These are phyloP conservation scores for Tachina grossa DNA, from an alignment of 2,888 invertebrate genomes.

Conservation along the genomic window DNA sequence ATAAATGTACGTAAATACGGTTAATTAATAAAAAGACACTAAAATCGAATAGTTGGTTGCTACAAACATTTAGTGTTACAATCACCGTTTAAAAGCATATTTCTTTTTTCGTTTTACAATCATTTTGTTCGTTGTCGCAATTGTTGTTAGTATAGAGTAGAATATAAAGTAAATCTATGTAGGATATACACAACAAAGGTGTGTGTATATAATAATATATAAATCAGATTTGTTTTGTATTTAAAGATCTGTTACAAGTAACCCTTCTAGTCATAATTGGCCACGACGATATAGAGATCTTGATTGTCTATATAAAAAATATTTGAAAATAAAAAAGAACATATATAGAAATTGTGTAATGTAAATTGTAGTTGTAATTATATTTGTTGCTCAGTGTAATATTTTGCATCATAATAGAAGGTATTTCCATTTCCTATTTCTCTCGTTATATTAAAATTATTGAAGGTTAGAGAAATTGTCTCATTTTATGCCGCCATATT, in stretches of 20 bases:
- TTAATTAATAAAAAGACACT: conserved; percentile 64
- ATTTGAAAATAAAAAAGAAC: conserved; percentile 60
- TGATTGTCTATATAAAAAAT: conserved; percentile 79
- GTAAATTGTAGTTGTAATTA: conserved; percentile 49
- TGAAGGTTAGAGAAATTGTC: too few species aligned
- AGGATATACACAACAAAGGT: conserved; percentile 45
- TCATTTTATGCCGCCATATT: too few species aligned
- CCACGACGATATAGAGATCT: conserved; percentile 82
- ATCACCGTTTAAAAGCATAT: conserved; percentile 70
- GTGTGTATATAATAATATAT: conserved; percentile 30
- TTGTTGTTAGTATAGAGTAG: conserved; percentile 60
- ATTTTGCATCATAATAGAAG: not conserved
- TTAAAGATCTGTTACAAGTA: conserved; percentile 82
- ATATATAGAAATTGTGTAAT: conserved; percentile 64
- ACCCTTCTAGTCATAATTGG: conserved; percentile 82
- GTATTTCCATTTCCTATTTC: not conserved
- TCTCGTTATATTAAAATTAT: too few species aligned
- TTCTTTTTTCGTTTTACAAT: conserved; percentile 44
- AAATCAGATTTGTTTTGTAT: conserved; percentile 60
- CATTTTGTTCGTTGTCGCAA: conserved; percentile 58
- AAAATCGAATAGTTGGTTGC: conserved; percentile 48
- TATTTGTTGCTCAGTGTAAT: conserved; percentile 40
- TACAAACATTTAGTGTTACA: conserved; percentile 71
- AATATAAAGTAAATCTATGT: conserved; percentile 42
- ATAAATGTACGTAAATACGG: conserved; percentile 22